Evolutionary conservation across 2,888 invertebrate genomes (phyloP).

Genomic region (Coenonympha arcania): DNA sequence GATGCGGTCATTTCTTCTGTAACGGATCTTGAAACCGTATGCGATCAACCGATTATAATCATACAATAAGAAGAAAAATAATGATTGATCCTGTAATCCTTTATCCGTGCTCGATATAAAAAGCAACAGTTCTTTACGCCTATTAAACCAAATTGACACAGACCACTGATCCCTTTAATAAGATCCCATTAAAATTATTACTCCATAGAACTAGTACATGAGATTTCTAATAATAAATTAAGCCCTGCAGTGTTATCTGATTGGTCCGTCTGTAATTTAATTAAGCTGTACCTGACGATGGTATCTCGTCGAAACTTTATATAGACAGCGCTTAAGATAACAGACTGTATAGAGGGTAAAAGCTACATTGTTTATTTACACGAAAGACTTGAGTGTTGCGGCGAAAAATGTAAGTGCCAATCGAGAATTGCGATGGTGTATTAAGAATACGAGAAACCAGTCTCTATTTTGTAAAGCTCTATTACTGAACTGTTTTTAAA

Average conservation of each 20-base stretch:
- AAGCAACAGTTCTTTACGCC: constrained; percentile 7
- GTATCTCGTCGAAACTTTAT: constrained; percentile 32
- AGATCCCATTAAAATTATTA: constrained; percentile 21
- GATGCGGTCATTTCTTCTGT: no score
- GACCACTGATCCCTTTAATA: constrained; percentile 16
- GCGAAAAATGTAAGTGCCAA: neutral
- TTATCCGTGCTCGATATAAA: constrained; percentile 5
- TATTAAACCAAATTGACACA: constrained; percentile 12
- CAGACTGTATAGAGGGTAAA: constrained; percentile 21
- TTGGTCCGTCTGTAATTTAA: constrained; percentile 31
- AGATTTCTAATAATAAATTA: constrained; percentile 29
- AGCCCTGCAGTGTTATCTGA: constrained; percentile 22
- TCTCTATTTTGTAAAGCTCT: no score
- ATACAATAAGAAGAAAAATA: constrained; percentile 9
- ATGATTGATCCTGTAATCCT: constrained; percentile 12
- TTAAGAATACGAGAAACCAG: neutral
- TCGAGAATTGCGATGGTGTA: neutral
- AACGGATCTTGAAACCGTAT: neutral
- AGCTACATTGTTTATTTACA: constrained; percentile 24
- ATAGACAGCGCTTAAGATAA: constrained; percentile 29
- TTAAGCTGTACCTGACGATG: constrained; percentile 31
- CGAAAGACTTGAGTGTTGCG: constrained; percentile 5
- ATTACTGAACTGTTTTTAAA: no score
- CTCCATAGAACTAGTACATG: constrained; percentile 17
- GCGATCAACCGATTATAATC: no score